Base-by-base conservation (phyloP, 2,888 invertebrate species). In the Amblyteles armatorius region DNA sequence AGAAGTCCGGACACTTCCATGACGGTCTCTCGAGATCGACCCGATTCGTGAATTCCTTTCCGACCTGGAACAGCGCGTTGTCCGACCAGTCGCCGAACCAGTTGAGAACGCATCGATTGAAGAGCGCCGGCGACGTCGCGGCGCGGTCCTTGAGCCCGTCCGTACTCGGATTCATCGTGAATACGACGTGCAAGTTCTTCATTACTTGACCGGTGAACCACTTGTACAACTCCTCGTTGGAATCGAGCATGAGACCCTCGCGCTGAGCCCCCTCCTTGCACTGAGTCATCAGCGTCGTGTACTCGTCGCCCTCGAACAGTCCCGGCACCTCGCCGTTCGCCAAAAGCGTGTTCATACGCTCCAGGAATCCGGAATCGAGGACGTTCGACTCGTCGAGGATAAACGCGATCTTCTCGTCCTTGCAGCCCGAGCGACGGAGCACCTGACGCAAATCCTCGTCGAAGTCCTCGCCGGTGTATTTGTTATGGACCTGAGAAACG, bases 71-170 rank as follows among this genome's bases (percentile, higher is more conserved):
- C 44, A 98, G 94, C 0, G 99, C 98, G 2, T 98, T 98, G 92
- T 99, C 98, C 29, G 99, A 98, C 99, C 99, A 99, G 94, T 99
- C 99, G 13, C 99, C 99, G 94, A 99, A 99, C 99, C 99, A 99
- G 94, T 99, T 99, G 90, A 99, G 96, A 13, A 99, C 99, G 94
- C 99, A 99, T 94, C 99, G 96, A 95, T 99, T 99, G 95, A 99
- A 99, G 81, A 99, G 95, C 4, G 99, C 99, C 44, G 99, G 99
- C 5, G 99, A 99, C 0, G 99, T 99, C 11, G 99, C 98, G 0
- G 99, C 99, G 86, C 99, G 96, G 94, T 99, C 99, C 94, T 99
- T 99, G 63, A 99, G 95, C 0, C 99, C 99, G 92, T 99, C 99
- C 0, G 99, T 98, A 0, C 99, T 99, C 9, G 99, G 99, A 95